phyloP scores from a whole-genome alignment of 2,888 invertebrate species.

The Listrodromus nycthemerus region DNA sequence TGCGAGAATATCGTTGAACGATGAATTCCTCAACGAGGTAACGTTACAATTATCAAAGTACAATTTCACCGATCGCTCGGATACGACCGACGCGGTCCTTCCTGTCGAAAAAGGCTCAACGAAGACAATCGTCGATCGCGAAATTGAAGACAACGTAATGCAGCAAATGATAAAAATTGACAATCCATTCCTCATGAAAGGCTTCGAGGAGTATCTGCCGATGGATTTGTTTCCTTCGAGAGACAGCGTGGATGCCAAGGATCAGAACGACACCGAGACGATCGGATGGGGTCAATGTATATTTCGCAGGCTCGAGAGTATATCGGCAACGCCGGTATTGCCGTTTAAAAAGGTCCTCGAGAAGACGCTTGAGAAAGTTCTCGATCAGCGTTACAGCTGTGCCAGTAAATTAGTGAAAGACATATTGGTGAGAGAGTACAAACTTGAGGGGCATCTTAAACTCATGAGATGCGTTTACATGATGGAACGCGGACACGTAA shows the following conservation, averaged over 20 bases:
- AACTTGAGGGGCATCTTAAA: constrained; percentile 84
- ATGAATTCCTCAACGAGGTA: constrained; percentile 77
- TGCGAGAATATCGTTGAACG: constrained; percentile 74
- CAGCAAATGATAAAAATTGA: constrained; percentile 77
- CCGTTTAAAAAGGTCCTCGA: constrained; percentile 84
- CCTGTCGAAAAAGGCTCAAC: constrained; percentile 14
- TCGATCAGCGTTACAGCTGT: constrained; percentile 82
- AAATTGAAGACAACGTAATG: constrained; percentile 76
- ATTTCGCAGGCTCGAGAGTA: constrained; percentile 73
- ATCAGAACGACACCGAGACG: constrained; percentile 11
- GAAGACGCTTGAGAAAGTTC: constrained; percentile 82
- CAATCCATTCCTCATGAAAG: constrained; percentile 84
- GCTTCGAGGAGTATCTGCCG: constrained; percentile 84
- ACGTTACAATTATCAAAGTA: constrained; percentile 77
- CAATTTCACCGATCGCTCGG: constrained; percentile 59
- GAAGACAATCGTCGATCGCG: constrained; percentile 64
- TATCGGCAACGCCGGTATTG: constrained; percentile 78
- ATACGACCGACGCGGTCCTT: constrained; percentile 64
- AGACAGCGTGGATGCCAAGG: constrained; percentile 71
- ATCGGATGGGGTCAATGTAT: constrained; percentile 66
- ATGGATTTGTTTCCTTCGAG: constrained; percentile 60
- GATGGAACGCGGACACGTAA: constrained; percentile 86
- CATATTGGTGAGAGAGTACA: constrained; percentile 85
- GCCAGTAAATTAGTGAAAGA: constrained; percentile 85
- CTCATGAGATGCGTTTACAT: constrained; percentile 85